These are phyloP conservation scores for Psix sp. DNA, from an alignment of 1,140 invertebrate species.

Conservation along the genomic window DNA sequence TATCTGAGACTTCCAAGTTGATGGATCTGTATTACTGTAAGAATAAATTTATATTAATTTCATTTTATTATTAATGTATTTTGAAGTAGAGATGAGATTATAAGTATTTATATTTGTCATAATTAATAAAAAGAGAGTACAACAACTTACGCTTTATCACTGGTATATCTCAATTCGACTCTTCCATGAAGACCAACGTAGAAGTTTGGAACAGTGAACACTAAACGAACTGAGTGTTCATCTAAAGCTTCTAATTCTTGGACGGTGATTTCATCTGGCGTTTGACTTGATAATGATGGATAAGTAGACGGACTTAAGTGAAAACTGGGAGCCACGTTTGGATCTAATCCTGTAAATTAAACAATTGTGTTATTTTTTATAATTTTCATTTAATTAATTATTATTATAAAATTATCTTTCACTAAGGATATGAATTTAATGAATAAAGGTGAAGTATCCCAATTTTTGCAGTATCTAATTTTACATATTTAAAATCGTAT, in stretches of 20 bases:
- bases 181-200: conserved; percentile 90
- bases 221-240: conserved; percentile 85
- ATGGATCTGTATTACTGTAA: conserved; percentile 81
- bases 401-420: no score
- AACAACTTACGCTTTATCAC: conserved; percentile 80
- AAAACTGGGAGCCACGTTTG: conserved; percentile 62
- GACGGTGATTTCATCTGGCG: conserved; percentile 78
- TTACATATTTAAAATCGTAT: no score
- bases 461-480: no score
- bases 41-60: background rate
- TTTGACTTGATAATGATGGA: conserved; percentile 58
- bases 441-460: no score
- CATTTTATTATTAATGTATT: no score
- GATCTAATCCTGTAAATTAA: conserved; percentile 64
- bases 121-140: background rate
- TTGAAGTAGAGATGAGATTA: no score
- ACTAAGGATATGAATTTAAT: no score
- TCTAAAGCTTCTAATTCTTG: conserved; percentile 85
- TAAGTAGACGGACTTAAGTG: conserved; percentile 61
- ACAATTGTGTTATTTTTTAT: background rate
- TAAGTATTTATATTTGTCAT: no score
- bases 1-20: conserved; percentile 88
- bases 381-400: no score
- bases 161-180: conserved; percentile 89
- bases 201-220: conserved; percentile 87